These are phyloP conservation scores for Aspidoscelis tigris DNA, from an alignment of 2,113 vertebrate species.

Conservation along the genomic window DNA sequence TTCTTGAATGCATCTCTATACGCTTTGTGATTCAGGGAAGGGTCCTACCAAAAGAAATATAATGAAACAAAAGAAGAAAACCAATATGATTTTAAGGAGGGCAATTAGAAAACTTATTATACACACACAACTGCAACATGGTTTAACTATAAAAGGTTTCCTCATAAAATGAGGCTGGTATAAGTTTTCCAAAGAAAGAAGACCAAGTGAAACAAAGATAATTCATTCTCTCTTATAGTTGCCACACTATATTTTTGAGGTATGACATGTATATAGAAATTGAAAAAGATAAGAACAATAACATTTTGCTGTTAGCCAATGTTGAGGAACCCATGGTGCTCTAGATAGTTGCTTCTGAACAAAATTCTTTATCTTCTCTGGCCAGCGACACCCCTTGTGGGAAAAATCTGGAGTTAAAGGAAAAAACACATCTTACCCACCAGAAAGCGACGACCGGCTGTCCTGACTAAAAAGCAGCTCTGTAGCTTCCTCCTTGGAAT, in stretches of 20 bases:
- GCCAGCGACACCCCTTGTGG: not conserved
- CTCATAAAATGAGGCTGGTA: conserved; percentile 57
- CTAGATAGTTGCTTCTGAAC: not conserved
- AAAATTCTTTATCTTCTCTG: not conserved
- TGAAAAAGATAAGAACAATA: fast-evolving
- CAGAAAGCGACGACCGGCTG: too few relatives aligned
- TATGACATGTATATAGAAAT: fast-evolving
- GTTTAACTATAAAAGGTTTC: conserved; percentile 64
- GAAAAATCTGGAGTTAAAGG: too few relatives aligned
- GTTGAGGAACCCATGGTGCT: not conserved
- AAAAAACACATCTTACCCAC: too few relatives aligned
- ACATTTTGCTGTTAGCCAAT: not conserved
- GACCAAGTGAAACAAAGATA: conserved; percentile 34
- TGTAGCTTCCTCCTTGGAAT: too few relatives aligned
- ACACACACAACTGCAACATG: conserved; percentile 58
- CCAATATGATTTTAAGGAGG: conserved; percentile 68
- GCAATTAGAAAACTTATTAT: conserved; percentile 66
- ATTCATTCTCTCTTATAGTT: conserved; percentile 4
- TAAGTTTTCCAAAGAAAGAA: conserved; percentile 65
- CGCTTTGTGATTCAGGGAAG: conserved; percentile 97
- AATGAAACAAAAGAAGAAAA: conserved; percentile 70
- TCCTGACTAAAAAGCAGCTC: too few relatives aligned
- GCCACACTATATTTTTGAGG: not conserved
- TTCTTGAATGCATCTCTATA: conserved; percentile 98
- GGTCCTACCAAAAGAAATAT: conserved; percentile 85